Conservation (phyloP, 1,140 invertebrate genomes). For the Drosophila tani region DNA sequence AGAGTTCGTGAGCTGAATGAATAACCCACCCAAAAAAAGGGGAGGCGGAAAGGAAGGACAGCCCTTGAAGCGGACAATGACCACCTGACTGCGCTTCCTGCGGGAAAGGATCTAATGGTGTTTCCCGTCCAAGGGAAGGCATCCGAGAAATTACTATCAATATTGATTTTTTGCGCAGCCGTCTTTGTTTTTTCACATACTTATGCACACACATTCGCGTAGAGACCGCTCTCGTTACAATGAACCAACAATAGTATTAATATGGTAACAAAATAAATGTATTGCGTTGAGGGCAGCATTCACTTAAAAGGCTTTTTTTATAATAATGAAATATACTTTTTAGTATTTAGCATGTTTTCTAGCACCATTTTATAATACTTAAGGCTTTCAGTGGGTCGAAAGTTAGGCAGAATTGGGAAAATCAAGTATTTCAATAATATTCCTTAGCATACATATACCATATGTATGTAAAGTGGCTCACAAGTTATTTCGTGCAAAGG, state of each 20-base stretch:
- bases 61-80: constrained; percentile 60
- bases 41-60: constrained; percentile 10
- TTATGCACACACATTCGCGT: constrained; percentile 60
- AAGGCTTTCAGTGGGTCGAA: too few relatives aligned
- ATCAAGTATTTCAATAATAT: too few relatives aligned
- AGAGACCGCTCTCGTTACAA: constrained; percentile 19
- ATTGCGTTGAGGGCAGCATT: too few relatives aligned
- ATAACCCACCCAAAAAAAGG: constrained; percentile 25
- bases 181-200: constrained; percentile 66
- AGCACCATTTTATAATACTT: too few relatives aligned
- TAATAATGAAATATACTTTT: too few relatives aligned
- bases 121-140: constrained; percentile 19
- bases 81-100: constrained; percentile 69
- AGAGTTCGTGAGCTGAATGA: constrained; percentile 47
- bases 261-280: too few relatives aligned
- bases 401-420: too few relatives aligned
- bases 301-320: too few relatives aligned
- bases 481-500: too few relatives aligned
- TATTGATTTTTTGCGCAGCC: constrained; percentile 69
- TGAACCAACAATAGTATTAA: not conserved
- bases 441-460: too few relatives aligned
- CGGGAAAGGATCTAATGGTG: constrained; percentile 12
- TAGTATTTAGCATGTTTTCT: too few relatives aligned
- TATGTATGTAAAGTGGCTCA: too few relatives aligned
- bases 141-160: constrained; percentile 59